Evolutionary conservation across 2,888 invertebrate species (phyloP).

Genomic region (Eupeodes luniger): DNA sequence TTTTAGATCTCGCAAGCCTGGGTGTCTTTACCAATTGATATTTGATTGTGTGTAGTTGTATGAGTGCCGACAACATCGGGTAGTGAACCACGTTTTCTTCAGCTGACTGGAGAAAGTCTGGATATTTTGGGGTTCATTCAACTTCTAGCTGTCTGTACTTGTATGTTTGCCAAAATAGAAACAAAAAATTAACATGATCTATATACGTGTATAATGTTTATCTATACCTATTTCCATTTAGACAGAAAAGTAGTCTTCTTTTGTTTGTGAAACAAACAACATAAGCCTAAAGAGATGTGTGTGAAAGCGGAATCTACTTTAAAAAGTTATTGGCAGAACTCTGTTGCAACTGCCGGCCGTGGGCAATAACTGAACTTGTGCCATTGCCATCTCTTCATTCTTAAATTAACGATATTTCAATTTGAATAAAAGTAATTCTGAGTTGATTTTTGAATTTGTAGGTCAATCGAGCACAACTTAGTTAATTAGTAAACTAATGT

Average conservation of each 20-base stretch:
- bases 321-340: constrained; percentile 50
- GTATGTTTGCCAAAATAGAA: constrained; percentile 74
- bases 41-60: constrained; percentile 8
- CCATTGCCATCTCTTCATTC: background rate
- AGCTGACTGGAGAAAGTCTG: constrained; percentile 79
- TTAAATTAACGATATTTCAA: constrained; percentile 2
- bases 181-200: constrained; percentile 6
- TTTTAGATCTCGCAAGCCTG: constrained; percentile 57
- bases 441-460: too few relatives aligned
- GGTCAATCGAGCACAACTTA: too few relatives aligned
- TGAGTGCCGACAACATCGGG: constrained; percentile 32
- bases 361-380: constrained; percentile 24
- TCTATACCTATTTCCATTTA: too few relatives aligned
- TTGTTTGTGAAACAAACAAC: constrained; percentile 55
- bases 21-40: constrained; percentile 40
- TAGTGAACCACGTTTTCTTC: constrained; percentile 77
- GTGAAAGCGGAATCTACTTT: constrained; percentile 61
- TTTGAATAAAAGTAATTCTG: background rate
- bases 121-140: constrained; percentile 77
- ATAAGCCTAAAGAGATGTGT: constrained; percentile 68
- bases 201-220: background rate
- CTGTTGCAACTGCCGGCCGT: background rate
- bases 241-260: constrained; percentile 44
- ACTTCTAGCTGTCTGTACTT: constrained; percentile 59
- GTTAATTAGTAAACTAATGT: too few relatives aligned